These are phyloP conservation scores for Heteractis magnifica DNA, from an alignment of 92 coral and sea anemone genomes.

Conservation along the genomic window DNA sequence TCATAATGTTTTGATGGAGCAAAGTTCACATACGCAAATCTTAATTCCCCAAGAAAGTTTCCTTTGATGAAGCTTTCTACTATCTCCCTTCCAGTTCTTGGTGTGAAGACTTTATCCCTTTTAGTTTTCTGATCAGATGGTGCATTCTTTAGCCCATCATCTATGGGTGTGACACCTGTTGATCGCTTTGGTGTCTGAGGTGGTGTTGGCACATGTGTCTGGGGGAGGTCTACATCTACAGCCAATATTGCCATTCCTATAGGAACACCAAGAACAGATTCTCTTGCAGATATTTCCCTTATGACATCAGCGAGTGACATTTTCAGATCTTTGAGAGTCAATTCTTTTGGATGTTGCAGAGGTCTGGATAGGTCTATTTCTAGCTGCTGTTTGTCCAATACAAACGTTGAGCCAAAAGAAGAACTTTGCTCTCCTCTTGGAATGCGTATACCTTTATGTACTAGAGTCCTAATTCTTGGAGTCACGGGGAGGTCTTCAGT, in stretches of 20 bases:
- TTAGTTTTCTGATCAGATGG: slow-evolving; percentile 33
- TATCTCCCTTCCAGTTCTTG: slow-evolving; percentile 83
- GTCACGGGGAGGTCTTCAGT: slow-evolving; percentile 41
- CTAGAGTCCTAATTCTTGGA: slow-evolving; percentile 26
- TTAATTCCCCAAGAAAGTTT: slow-evolving; percentile 74
- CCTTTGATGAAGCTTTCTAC: slow-evolving; percentile 86
- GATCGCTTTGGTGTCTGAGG: slow-evolving; percentile 72
- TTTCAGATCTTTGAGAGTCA: slow-evolving; percentile 73
- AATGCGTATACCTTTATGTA: slow-evolving; percentile 54
- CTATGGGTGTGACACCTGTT: slow-evolving; percentile 36
- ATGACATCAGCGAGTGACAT: slow-evolving; percentile 86
- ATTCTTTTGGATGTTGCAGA: slow-evolving; percentile 47
- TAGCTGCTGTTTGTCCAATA: slow-evolving; percentile 23
- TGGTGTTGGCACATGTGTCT: slow-evolving; percentile 65
- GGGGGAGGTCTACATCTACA: slow-evolving; percentile 76
- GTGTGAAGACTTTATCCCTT: slow-evolving; percentile 36
- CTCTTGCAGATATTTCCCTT: slow-evolving; percentile 79
- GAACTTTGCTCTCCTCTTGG: slow-evolving; percentile 69
- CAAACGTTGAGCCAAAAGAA: slow-evolving; percentile 41
- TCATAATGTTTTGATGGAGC: slow-evolving; percentile 79
- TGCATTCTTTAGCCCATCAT: slow-evolving; percentile 25
- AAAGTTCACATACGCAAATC: slow-evolving; percentile 89
- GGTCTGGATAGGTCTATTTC: slow-evolving; percentile 36
- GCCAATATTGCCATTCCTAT: slow-evolving; percentile 88
- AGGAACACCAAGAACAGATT: slow-evolving; percentile 83